Base-by-base conservation (phyloP, 2,797 vertebrate species). In the Gouania willdenowi region DNA sequence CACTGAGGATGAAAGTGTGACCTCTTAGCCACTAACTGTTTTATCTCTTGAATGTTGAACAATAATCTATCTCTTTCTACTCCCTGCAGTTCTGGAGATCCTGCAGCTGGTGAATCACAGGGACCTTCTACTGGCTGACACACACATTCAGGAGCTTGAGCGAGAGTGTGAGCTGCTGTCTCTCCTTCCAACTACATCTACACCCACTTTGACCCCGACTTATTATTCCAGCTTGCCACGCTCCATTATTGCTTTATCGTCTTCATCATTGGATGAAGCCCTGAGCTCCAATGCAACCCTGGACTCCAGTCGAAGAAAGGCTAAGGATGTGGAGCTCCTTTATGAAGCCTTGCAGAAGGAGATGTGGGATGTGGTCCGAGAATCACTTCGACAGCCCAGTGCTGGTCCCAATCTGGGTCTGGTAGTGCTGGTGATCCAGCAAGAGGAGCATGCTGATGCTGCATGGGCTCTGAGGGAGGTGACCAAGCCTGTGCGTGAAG, bases 101-200 rank as follows among this genome's bases (percentile, higher is more conserved):
- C 82, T 94, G 31, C 89, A 90, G 69, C 44, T 95, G 64, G 93
- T 97, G 41, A 92, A 94, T 68, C 85, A 89, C 41, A 79, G 91
- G 46, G 94, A 94, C 31, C 89, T 97, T 13, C 88, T 92, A 2
- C 73, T 87, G 1, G 94, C 94, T 0, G 93, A 95, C 48, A 88
- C 90, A 15, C 94, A 96, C 59, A 95, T 96, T 55, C 83, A 93
- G 40, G 93, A 95, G 60, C 73, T 95, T 60, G 93, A 95, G 57
- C 85, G 90, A 0, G 94, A 97, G 66, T 92, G 91, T 34, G 80
- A 86, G 61, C 74, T 90, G n/a, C 64, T 87, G 50, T 77, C 83
- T 23, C 50, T 57, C 6, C 42, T 86, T 56, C 73, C 86, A 1
- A 4, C 30, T 10, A n/a, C 46, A n/a, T 3, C 65, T 17, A 14